Evolutionary conservation across 2,888 invertebrate genomes (phyloP), one percentile per base, ranked within the genome.

Genomic region (Archaeoteleia sp.): DNA sequence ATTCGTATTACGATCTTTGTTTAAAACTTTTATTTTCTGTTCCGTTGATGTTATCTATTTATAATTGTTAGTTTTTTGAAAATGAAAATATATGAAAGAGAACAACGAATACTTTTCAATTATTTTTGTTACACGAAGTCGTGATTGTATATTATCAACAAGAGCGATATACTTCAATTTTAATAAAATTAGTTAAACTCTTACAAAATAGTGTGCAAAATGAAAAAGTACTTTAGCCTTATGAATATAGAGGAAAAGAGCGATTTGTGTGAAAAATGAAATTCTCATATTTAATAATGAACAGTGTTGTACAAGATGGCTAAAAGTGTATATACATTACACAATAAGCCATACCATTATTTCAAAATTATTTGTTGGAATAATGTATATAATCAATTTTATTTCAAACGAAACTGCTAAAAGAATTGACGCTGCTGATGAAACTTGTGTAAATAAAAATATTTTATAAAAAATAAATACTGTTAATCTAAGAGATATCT

Each of bases 51-150:
- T 32, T 29, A 29, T 2, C 29, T 9, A 29, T 29, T 29, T 29
- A 29, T 29, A 29, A 32, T 32, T 32, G 32, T 32, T 8, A 32
- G 12, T 1, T 2, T 32, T 32, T 9, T 32, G 9, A 32, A 32
- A 1, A 32, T 32, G 5, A 32, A 39, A 42, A 39, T 27, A 53
- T 30, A 14, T 25, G 25, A 57, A 20, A 27, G 35, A 48, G 34
- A 43, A 66, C 60, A 66, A 66, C 60, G 58, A 66, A 66, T 39
- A 37, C 29, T 48, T 51, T 58, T 39, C 45, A 45, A 48, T 42
- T 20, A 66, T 58, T 58, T 66, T 40, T 20, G 55, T 65, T 51
- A 58, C 45, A 46, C 20, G 20, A 20, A n/a, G n/a, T n/a, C n/a
- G n/a, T n/a, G n/a, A n/a, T 5, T 20, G 20, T 20, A 20, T 5